Evolutionary conservation across 2,888 invertebrate species (phyloP).

Genomic region (Rotaria sp.): DNA sequence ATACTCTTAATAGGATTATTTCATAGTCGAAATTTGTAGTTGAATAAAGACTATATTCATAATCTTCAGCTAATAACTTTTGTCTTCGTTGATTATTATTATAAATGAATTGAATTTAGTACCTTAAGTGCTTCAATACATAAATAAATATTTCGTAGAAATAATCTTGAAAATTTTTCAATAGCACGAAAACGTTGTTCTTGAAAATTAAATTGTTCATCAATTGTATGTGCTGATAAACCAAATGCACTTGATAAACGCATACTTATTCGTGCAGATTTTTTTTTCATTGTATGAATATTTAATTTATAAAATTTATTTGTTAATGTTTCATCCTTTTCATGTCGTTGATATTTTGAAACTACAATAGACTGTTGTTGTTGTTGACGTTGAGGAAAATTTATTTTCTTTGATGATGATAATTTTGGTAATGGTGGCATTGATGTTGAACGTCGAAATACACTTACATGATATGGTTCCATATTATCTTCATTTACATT

Average conservation of each 20-base stretch:
- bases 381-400: background rate
- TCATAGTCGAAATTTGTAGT: no score
- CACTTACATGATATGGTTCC: conserved; percentile 23
- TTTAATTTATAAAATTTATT: conserved; percentile 57
- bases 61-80: no score
- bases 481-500: conserved; percentile 1
- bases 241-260: conserved; percentile 33
- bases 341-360: background rate
- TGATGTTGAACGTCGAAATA: conserved; percentile 4
- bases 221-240: conserved; percentile 51
- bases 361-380: background rate
- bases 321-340: conserved; percentile 14
- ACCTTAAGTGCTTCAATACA: conserved; percentile 56
- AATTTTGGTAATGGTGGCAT: conserved; percentile 5
- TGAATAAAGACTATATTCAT: no score
- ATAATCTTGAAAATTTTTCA: conserved; percentile 58
- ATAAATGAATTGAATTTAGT: conserved; percentile 8
- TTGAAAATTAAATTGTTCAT: conserved; percentile 59
- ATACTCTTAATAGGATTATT: no score
- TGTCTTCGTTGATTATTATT: no score
- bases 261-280: conserved; percentile 59
- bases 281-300: conserved; percentile 62
- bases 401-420: background rate
- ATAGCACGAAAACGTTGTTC: conserved; percentile 58
- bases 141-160: conserved; percentile 57